Evolutionary conservation across 2,888 invertebrate genomes (phyloP).

Genomic region (Galerucella pusilla): DNA sequence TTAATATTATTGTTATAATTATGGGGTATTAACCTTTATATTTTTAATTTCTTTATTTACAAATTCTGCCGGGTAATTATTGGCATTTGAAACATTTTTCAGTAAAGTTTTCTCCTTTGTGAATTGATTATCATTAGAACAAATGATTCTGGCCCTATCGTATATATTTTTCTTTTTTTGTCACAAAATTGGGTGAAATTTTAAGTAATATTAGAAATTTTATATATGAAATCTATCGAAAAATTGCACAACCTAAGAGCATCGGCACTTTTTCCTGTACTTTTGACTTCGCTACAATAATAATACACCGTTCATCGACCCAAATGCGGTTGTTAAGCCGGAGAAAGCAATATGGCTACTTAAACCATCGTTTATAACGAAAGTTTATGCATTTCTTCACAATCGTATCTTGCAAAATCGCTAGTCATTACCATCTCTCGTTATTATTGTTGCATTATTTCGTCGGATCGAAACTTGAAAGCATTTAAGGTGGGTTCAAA

Average conservation of each 20-base stretch:
- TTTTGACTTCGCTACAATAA: conserved; percentile 51
- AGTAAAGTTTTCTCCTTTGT: too few relatives aligned
- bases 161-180: too few relatives aligned
- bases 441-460: conserved; percentile 30
- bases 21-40: too few relatives aligned
- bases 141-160: too few relatives aligned
- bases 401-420: conserved; percentile 42
- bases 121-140: too few relatives aligned
- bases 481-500: conserved; percentile 19
- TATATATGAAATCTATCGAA: conserved; percentile 48
- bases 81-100: too few relatives aligned
- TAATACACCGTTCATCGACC: conserved; percentile 43
- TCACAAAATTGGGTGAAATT: too few relatives aligned
- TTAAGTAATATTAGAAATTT: too few relatives aligned
- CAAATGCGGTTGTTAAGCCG: conserved; percentile 23
- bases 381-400: conserved; percentile 50
- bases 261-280: conserved; percentile 56
- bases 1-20: too few relatives aligned
- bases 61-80: too few relatives aligned
- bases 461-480: conserved; percentile 30
- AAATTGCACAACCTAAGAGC: conserved; percentile 49
- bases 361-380: conserved; percentile 40
- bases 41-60: too few relatives aligned
- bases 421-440: conserved; percentile 41
- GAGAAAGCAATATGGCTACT: conserved; percentile 45